These are phyloP conservation scores for Vespertilio murinus DNA, from an alignment of 2,797 vertebrate species.

Conservation along the genomic window DNA sequence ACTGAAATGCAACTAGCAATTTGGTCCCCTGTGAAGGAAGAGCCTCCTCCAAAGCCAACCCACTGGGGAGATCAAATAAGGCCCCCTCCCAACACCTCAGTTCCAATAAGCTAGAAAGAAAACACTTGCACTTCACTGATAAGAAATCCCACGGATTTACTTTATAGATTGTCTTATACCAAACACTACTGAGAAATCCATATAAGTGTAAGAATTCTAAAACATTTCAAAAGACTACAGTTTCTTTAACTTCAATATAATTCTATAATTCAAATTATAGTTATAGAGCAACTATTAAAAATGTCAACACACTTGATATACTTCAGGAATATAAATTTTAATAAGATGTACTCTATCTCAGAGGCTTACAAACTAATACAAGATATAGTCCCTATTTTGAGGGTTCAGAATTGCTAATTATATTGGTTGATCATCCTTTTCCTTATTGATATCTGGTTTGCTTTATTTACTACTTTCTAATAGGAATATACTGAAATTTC, in stretches of 20 bases:
- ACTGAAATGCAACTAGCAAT: constrained; percentile 21
- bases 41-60: neutral
- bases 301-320: neutral
- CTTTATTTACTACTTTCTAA: neutral
- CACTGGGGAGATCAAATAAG: neutral
- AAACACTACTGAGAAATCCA: constrained; percentile 33
- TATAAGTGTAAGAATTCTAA: neutral
- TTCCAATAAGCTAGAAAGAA: constrained; percentile 18
- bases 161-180: neutral
- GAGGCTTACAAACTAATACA: neutral
- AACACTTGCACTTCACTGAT: neutral
- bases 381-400: neutral
- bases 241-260: neutral
- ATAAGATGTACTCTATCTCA: neutral
- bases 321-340: neutral
- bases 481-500: neutral
- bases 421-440: neutral
- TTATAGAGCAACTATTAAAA: neutral
- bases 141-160: neutral
- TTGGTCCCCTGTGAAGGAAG: neutral
- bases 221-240: neutral
- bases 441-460: neutral
- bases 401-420: neutral
- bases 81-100: neutral
- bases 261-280: neutral